Base-by-base conservation (phyloP, 2,113 vertebrate species). In the Taurulus bubalis region DNA sequence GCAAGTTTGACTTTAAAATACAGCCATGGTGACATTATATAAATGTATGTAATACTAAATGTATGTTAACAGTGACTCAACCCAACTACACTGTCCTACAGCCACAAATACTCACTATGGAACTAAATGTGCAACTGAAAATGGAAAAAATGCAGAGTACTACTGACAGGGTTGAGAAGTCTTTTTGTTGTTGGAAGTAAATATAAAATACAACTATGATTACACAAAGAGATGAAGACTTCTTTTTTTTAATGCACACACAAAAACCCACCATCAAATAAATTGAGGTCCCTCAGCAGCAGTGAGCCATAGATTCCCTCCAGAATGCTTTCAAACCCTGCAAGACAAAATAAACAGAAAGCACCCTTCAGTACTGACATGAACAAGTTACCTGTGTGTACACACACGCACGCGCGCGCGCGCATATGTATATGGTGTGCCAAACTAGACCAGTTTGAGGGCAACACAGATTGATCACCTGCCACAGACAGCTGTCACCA, bases 301-400 rank as follows among this genome's bases (percentile, higher is more conserved):
- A 97, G 94, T 92, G 96, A 96, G 94, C 98, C 98, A 97, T 98
- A 99, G 94, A 99, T 97, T 93, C 98, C 98, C 96, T 98, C 98
- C 95, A 99, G 96, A 93, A 99, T 99, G 94, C 97, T 98, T 96
- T 99, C 98, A 95, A 99, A 98, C 89, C 98, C 98, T 99, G 93
- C 78, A 95, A 94, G 63, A 91, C 89, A 87, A 77, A 70, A 70
- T 0, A 30, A 30, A 86, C 24, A 71, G 2, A 79, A n/a, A 72
- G 51, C 72, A 65, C 22, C 18, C 4, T 28, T 85, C 34, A 73
- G 34, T 30, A 2, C 18, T 58, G 22, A 34, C 16, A 1, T 4
- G 0, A 65, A 74, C 11, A 63, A 8, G 9, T 30, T 6, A 7
- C 14, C 24, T 59, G 24, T 14, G 2, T 40, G 11, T 45, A 45